phyloP scores from a whole-genome alignment of 2,113 vertebrate species.

The Benitochromis conjunctus region DNA sequence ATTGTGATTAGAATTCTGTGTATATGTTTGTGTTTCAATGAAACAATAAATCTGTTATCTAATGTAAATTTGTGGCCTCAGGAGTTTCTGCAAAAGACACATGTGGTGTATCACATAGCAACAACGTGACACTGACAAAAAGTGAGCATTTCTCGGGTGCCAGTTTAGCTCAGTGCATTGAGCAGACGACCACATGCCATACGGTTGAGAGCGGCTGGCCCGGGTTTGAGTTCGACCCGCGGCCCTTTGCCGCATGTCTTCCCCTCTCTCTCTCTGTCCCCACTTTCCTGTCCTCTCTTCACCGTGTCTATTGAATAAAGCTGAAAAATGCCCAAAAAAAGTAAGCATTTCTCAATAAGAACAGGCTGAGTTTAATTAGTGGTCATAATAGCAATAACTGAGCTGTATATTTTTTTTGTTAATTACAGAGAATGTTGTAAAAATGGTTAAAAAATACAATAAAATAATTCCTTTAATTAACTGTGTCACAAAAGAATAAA shows the following conservation, averaged over 20 bases:
- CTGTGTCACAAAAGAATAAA: background rate
- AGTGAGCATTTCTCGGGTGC: background rate
- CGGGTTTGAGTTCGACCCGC: too few relatives aligned
- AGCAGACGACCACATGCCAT: too few relatives aligned
- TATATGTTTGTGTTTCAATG: background rate
- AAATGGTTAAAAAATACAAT: background rate
- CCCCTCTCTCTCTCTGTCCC: too few relatives aligned
- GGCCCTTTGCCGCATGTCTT: too few relatives aligned
- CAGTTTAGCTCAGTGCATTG: too few relatives aligned
- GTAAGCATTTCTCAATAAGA: background rate
- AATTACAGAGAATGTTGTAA: background rate
- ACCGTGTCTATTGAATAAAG: too few relatives aligned
- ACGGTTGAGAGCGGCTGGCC: too few relatives aligned
- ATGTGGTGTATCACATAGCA: background rate
- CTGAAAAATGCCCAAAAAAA: background rate
- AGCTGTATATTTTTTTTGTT: background rate
- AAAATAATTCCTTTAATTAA: background rate
- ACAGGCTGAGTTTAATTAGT: background rate
- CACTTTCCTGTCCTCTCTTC: too few relatives aligned
- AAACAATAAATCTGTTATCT: conserved; percentile 18
- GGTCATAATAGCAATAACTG: background rate
- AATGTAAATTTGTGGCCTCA: background rate
- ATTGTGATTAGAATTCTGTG: background rate
- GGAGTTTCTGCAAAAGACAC: background rate
- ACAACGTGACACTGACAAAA: background rate